phyloP scores from a whole-genome alignment of 2,113 vertebrate genomes.

The Mirounga angustirostris region DNA sequence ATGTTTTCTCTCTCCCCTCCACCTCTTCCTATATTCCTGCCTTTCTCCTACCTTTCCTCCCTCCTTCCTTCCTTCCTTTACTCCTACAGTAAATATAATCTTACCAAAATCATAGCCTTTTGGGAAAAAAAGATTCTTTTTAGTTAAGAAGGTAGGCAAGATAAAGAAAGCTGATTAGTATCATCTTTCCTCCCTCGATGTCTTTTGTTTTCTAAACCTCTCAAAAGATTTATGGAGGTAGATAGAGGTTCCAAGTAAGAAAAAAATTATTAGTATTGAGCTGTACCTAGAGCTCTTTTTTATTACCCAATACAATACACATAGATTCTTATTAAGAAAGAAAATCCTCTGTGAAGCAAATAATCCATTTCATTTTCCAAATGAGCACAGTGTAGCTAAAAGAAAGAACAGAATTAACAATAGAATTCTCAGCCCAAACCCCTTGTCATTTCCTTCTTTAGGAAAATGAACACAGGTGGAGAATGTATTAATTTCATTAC shows the following conservation, averaged over 20 bases:
- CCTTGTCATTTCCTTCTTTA: slow-evolving; percentile 64
- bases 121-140: background rate
- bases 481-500: slow-evolving; percentile 72
- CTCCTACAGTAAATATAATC: background rate
- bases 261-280: slow-evolving; percentile 64
- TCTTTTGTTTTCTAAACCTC: slow-evolving; percentile 63
- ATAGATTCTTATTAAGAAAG: slow-evolving; percentile 76
- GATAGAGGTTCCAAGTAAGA: slow-evolving; percentile 21
- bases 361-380: slow-evolving; percentile 83
- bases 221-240: slow-evolving; percentile 46
- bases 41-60: background rate
- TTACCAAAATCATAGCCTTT: background rate
- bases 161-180: slow-evolving; percentile 34
- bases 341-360: slow-evolving; percentile 76
- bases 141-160: slow-evolving; percentile 3
- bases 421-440: slow-evolving; percentile 50
- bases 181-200: slow-evolving; percentile 30
- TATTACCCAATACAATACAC: slow-evolving; percentile 70
- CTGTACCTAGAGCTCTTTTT: slow-evolving; percentile 77
- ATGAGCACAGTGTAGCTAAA: slow-evolving; percentile 68
- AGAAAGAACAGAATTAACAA: slow-evolving; percentile 74
- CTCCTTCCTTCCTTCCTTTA: background rate
- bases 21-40: background rate
- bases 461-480: slow-evolving; percentile 69
- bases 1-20: background rate